Percentiles rank a stretch among this genome's conserved stretches.
These are phyloP conservation scores for Orthonevra nobilis DNA, from an alignment of 2,888 invertebrate genomes.

Conservation along the genomic window DNA sequence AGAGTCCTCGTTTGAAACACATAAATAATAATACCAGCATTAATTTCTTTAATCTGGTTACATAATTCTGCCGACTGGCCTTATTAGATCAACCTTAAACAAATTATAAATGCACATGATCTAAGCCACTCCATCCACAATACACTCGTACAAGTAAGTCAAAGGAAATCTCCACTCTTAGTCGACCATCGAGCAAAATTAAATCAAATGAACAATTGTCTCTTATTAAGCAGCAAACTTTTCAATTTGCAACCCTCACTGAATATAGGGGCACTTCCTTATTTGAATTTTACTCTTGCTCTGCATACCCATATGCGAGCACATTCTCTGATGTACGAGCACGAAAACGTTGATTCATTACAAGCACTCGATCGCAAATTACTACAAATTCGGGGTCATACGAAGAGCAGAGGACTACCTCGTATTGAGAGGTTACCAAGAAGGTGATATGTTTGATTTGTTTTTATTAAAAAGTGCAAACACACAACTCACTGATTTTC, in stretches of 20 bases:
- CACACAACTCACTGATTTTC: slow-evolving; percentile 1
- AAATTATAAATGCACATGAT: slow-evolving; percentile 3
- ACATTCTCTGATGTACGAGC: not conserved
- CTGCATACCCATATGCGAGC: not conserved
- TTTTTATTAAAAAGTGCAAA: slow-evolving; percentile 39
- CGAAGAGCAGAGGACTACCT: not conserved
- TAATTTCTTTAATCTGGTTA: not conserved
- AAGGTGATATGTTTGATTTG: slow-evolving; percentile 34
- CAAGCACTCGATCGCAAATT: slow-evolving; percentile 25
- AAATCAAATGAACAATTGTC: slow-evolving; percentile 75
- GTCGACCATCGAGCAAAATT: slow-evolving; percentile 62
- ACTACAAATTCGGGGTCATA: not conserved
- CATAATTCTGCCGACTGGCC: slow-evolving; percentile 12
- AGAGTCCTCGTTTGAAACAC: too few relatives aligned
- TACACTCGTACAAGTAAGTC: slow-evolving; percentile 9
- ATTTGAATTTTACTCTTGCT: slow-evolving; percentile 34
- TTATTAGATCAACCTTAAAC: not conserved
- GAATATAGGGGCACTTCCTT: slow-evolving; percentile 59
- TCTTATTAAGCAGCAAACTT: slow-evolving; percentile 75
- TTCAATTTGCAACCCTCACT: slow-evolving; percentile 40
- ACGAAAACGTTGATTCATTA: slow-evolving; percentile 9
- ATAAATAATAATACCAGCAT: slow-evolving; percentile 35
- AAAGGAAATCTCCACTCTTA: slow-evolving; percentile 54
- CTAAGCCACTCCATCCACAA: slow-evolving; percentile 31
- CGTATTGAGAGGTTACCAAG: slow-evolving; percentile 17